Conservation (phyloP, 2,113 vertebrate species). For the Pyxicephalus adspersus region DNA sequence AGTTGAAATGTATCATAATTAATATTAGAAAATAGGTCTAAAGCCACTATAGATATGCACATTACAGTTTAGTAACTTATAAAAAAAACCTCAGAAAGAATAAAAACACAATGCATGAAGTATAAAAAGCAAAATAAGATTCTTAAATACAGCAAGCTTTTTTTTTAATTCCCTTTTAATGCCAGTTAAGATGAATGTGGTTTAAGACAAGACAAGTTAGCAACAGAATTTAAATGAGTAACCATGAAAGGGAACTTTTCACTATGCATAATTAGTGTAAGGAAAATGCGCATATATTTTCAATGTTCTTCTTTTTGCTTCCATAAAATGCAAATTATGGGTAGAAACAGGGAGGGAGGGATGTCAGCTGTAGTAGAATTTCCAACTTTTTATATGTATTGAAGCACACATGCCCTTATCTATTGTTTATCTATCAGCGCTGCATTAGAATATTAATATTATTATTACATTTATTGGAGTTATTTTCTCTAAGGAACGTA, state of each 20-base stretch:
- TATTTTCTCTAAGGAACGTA: too few species aligned
- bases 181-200: slow-evolving; percentile 51
- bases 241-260: slow-evolving; percentile 71
- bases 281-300: slow-evolving; percentile 67
- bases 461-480: too few species aligned
- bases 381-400: slow-evolving; percentile 21
- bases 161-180: slow-evolving; percentile 47
- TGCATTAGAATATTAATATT: not conserved
- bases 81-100: slow-evolving; percentile 9
- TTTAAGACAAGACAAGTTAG: slow-evolving; percentile 62
- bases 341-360: slow-evolving; percentile 30
- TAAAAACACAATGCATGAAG: not conserved
- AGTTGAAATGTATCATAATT: not conserved
- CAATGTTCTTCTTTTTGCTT: slow-evolving; percentile 65
- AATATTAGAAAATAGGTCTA: not conserved
- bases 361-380: slow-evolving; percentile 30
- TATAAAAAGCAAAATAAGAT: slow-evolving; percentile 35
- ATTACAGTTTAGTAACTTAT: not conserved
- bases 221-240: slow-evolving; percentile 66
- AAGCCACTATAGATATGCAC: not conserved
- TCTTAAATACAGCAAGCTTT: slow-evolving; percentile 48
- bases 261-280: slow-evolving; percentile 69
- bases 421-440: slow-evolving; percentile 9
- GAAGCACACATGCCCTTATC: not conserved
- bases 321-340: slow-evolving; percentile 65